Evolutionary conservation across 2,888 invertebrate genomes (phyloP).

Genomic region (Tipula confusa): DNA sequence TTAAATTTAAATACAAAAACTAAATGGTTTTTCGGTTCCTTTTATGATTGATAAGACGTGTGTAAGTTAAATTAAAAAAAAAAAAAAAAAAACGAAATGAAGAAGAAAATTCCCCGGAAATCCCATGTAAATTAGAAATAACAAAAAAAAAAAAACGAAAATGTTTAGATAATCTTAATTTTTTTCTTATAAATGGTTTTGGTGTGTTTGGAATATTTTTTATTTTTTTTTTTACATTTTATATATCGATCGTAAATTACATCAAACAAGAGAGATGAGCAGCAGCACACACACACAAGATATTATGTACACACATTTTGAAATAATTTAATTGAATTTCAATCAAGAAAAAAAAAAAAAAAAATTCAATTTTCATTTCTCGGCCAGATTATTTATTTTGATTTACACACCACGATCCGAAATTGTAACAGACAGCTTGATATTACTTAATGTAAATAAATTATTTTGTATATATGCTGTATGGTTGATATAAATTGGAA

Average conservation of each 20-base stretch:
- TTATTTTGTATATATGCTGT: no score
- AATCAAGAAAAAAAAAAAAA: not conserved
- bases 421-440: not conserved
- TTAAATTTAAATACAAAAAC: not conserved
- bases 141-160: not conserved
- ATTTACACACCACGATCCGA: not conserved
- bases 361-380: not conserved
- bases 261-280: not conserved
- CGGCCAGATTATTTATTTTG: not conserved
- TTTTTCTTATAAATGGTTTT: not conserved
- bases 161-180: constrained; percentile 14
- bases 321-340: constrained; percentile 16
- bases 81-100: no score
- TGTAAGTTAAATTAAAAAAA: not conserved
- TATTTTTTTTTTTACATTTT: no score
- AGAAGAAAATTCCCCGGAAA: constrained; percentile 1
- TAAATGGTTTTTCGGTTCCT: not conserved
- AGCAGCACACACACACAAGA: not conserved
- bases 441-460: not conserved
- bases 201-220: not conserved
- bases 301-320: not conserved
- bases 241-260: not conserved
- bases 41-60: constrained; percentile 20
- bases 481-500: no score
- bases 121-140: constrained; percentile 25